Conservation (phyloP, 2,113 vertebrate species). For the Platanista minor region DNA sequence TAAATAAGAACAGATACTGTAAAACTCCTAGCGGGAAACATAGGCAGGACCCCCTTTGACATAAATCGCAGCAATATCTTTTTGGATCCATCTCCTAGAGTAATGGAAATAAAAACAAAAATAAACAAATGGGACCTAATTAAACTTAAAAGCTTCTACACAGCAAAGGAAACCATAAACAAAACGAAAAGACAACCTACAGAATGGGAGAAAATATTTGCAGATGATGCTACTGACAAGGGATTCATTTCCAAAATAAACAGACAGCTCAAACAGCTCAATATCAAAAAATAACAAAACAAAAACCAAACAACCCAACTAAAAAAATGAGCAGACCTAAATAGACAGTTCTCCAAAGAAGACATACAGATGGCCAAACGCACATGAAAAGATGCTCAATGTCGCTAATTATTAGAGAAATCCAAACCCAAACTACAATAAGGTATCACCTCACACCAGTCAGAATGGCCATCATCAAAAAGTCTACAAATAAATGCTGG, state of each 20-base stretch:
- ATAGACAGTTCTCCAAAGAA: not conserved
- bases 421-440: not conserved
- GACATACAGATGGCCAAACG: not conserved
- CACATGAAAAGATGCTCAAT: not conserved
- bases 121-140: not conserved
- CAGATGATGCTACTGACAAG: not conserved
- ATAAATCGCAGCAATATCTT: not conserved
- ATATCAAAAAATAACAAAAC: not conserved
- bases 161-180: not conserved
- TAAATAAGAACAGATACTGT: not conserved
- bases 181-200: not conserved
- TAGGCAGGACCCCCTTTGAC: not conserved
- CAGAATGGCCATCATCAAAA: not conserved
- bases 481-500: not conserved
- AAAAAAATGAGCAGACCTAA: not conserved
- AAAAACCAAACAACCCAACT: not conserved
- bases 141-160: not conserved
- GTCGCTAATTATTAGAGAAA: not conserved
- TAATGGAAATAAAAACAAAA: not conserved
- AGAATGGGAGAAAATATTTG: not conserved
- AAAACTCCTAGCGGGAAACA: not conserved
- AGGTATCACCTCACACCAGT: not conserved
- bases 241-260: not conserved
- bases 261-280: not conserved
- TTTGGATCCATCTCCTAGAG: not conserved